Evolutionary conservation across 2,888 invertebrate species (phyloP).

Genomic region (Silvanus unidentatus): DNA sequence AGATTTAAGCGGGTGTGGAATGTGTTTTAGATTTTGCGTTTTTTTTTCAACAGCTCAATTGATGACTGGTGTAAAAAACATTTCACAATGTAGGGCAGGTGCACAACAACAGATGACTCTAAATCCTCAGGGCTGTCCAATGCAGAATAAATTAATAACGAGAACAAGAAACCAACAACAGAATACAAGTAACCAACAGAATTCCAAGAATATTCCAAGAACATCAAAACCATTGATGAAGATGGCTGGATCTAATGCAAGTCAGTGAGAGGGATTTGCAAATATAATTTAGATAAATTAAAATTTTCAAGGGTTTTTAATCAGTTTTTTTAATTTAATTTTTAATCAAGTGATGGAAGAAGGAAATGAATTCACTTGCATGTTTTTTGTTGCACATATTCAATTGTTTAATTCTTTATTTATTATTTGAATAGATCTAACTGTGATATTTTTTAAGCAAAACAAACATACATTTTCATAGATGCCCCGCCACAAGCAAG

Average conservation of each 20-base stretch:
- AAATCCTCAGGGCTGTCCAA: conserved; percentile 26
- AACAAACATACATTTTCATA: conserved; percentile 29
- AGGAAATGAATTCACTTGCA: not conserved
- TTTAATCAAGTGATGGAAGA: not conserved
- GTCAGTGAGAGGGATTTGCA: conserved; percentile 38
- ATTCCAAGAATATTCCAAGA: conserved; percentile 39
- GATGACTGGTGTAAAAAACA: conserved; percentile 59
- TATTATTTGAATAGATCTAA: conserved; percentile 14
- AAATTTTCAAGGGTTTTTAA: conserved; percentile 5
- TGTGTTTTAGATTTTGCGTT: conserved; percentile 3
- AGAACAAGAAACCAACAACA: conserved; percentile 37
- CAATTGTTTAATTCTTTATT: not conserved
- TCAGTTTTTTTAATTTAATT: conserved; percentile 2
- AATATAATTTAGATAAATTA: conserved; percentile 38
- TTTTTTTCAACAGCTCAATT: conserved; percentile 61
- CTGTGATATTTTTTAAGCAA: conserved; percentile 25
- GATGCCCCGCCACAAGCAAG: conserved; percentile 34
- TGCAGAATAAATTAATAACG: conserved; percentile 39
- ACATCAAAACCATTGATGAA: conserved; percentile 44
- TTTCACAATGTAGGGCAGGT: conserved; percentile 32
- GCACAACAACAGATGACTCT: conserved; percentile 36
- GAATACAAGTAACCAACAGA: conserved; percentile 26
- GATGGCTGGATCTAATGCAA: conserved; percentile 43
- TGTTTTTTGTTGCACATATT: not conserved
- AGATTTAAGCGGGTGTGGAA: not conserved